Conservation (phyloP, 92 coral and sea anemone genomes). For the Plumapathes pennacea region DNA sequence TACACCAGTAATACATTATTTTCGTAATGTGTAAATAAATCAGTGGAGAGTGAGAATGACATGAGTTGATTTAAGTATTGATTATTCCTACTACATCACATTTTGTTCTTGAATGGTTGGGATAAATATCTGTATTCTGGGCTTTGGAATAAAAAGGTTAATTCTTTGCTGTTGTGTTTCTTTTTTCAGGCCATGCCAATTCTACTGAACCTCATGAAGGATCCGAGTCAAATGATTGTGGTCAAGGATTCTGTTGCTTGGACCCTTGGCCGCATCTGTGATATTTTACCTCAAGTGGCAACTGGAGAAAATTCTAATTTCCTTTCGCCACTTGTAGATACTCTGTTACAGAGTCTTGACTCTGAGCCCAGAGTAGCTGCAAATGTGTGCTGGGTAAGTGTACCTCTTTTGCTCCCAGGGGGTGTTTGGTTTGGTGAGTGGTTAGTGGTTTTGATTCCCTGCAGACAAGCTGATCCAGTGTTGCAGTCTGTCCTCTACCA, state of each 20-base stretch:
- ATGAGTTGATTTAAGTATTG: too few species aligned
- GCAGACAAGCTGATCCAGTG: too few species aligned
- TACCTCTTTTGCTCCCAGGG: background rate
- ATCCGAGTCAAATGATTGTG: slow-evolving; percentile 65
- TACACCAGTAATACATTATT: too few species aligned
- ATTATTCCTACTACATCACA: background rate
- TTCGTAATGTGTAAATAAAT: too few species aligned
- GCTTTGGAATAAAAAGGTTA: too few species aligned
- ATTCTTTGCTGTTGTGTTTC: too few species aligned
- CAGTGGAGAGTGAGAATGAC: too few species aligned
- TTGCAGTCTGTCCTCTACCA: too few species aligned
- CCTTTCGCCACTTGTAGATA: slow-evolving; percentile 49
- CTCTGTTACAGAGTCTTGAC: slow-evolving; percentile 61
- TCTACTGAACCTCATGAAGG: slow-evolving; percentile 64
- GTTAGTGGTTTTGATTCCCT: too few species aligned
- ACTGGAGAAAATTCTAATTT: slow-evolving; percentile 48
- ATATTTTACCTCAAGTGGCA: slow-evolving; percentile 83
- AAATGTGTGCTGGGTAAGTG: slow-evolving; percentile 95
- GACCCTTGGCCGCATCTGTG: slow-evolving; percentile 96
- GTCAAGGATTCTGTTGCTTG: slow-evolving; percentile 98
- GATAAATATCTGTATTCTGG: too few species aligned
- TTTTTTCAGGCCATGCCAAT: slow-evolving; percentile 74
- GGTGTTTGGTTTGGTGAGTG: too few species aligned
- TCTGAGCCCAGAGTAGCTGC: slow-evolving; percentile 98
- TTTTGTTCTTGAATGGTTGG: background rate